Evolutionary conservation across 2,888 invertebrate genomes (phyloP), one percentile per base, ranked within the genome.

Genomic region (Acanthosepion pharaonis): DNA sequence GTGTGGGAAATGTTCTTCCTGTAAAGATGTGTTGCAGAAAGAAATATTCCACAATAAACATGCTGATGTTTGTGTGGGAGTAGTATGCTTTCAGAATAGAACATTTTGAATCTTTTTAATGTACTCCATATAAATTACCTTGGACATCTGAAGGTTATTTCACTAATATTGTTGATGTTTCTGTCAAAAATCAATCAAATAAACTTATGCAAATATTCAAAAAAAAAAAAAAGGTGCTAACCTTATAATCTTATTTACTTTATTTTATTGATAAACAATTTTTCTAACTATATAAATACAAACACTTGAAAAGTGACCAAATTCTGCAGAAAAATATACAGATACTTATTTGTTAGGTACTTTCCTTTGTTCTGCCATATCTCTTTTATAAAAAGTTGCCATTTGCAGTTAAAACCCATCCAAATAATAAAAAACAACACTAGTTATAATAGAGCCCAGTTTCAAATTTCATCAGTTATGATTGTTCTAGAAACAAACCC

Each of bases 111-210:
- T 59, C 59, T 59, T 59, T 59, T n/a, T 11, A n/a, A 78, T 78
- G 78, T 78, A n/a, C 78, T 78, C n/a, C 78, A 78, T 78, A 78
- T n/a, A 78, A 78, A 78, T 78, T 78, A 78, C 78, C 78, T 78
- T 78, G 78, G 33, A 78, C 78, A 78, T 78, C 33, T 78, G 78
- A 78, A 78, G 78, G 78, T 78, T 78, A 78, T 78, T 78, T 78
- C 33, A 78, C 15, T 78, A n/a, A 11, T n/a, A 78, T 78, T 78
- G n/a, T 33, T 78, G 33, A 33, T 78, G 8, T 28, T n/a, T 33
- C n/a, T 78, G n/a, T 78, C 78, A 78, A 78, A 42, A 78, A 78
- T n/a, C 78, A 78, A 78, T 78, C 78, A 78, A 78, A 78, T 59
- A 59, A 59, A 33, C 33, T 78, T 15, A 78, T n/a, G n/a, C 33